Conservation (phyloP, 2,888 invertebrate species). For the Oegoconia quadripuncta region DNA sequence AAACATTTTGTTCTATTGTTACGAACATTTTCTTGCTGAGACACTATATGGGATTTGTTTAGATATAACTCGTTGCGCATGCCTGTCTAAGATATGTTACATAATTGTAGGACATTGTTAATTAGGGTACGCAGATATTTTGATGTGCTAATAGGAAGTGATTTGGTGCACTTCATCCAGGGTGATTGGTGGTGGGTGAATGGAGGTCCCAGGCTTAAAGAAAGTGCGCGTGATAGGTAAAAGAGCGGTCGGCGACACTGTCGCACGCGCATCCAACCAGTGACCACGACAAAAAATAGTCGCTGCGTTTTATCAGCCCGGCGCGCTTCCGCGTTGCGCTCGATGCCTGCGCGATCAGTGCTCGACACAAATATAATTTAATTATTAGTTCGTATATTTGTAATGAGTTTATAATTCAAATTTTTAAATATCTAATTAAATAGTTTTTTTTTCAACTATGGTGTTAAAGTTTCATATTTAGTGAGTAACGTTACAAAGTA, state of each 20-base stretch:
- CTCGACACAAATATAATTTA: slow-evolving; percentile 7
- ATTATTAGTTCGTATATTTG: too few relatives aligned
- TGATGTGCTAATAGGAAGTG: not conserved
- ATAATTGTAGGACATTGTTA: too few relatives aligned
- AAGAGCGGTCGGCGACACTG: slow-evolving; percentile 49
- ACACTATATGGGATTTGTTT: too few relatives aligned
- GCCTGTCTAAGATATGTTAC: too few relatives aligned
- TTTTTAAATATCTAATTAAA: not conserved
- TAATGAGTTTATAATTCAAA: too few relatives aligned
- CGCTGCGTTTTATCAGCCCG: slow-evolving; percentile 26
- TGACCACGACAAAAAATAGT: slow-evolving; percentile 39
- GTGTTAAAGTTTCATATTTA: not conserved
- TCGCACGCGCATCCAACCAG: slow-evolving; percentile 40
- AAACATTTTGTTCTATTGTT: too few relatives aligned
- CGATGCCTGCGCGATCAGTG: slow-evolving; percentile 6
- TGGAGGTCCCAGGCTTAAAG: slow-evolving; percentile 33
- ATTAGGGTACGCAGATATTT: too few relatives aligned
- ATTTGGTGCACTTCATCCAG: not conserved
- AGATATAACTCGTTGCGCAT: too few relatives aligned
- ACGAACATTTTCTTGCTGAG: too few relatives aligned
- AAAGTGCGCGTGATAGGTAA: slow-evolving; percentile 56
- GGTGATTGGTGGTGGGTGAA: not conserved
- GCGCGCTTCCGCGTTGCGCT: slow-evolving; percentile 28
- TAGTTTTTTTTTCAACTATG: not conserved
- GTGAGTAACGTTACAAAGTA: too few relatives aligned